Base-by-base conservation (phyloP, 2,113 vertebrate genomes). In the Petrocephalus microphthalmus region DNA sequence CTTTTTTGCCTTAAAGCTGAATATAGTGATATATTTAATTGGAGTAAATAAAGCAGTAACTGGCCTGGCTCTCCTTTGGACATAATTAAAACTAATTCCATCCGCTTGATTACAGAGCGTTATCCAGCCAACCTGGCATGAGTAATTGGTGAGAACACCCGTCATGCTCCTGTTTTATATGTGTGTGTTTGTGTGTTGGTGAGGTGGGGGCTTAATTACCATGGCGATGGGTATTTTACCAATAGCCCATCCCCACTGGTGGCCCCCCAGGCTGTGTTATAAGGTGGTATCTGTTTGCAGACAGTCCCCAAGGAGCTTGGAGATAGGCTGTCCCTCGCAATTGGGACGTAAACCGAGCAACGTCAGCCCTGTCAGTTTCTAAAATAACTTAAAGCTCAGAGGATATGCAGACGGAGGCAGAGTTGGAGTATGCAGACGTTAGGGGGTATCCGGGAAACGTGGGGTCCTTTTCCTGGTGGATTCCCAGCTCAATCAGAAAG, bases 61-160 rank as follows among this genome's bases (percentile, higher is more conserved):
- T 87, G 57, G 85, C 29, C 56, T 87, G 85, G 56, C 54, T 87
- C 17, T 87, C 85, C 37, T 37, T 64, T 64, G 56, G 85, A 87
- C 85, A 60, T 87, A 45, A 87, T 87, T 87, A 87, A 67, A 42
- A 45, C 56, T 67, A 71, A 87, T 67, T 87, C 57, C 86, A 51
- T 87, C 60, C 45, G 86, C 57, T 67, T 87, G 57, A 87, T 87
- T 87, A 71, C 60, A 71, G 56, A 71, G 86, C 42, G 86, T 67
- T 71, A 71, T 51, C 86, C 86, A 87, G 86, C 86, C 86, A 87
- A 42, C 85, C 56, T 45, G 85, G 85, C 85, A 60, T 57, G 85
- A 86, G 29, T 86, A 86, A 86, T 86, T 57, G 84, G 84, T 57
- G 52, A 86, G 53, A 57, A 56, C 84, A 87, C 56, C 56, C 49